Percentiles rank a stretch among this genome's conserved stretches.
These are phyloP conservation scores for Lepetodrilus schrolli DNA, from an alignment of 2,888 invertebrate genomes.

Conservation along the genomic window DNA sequence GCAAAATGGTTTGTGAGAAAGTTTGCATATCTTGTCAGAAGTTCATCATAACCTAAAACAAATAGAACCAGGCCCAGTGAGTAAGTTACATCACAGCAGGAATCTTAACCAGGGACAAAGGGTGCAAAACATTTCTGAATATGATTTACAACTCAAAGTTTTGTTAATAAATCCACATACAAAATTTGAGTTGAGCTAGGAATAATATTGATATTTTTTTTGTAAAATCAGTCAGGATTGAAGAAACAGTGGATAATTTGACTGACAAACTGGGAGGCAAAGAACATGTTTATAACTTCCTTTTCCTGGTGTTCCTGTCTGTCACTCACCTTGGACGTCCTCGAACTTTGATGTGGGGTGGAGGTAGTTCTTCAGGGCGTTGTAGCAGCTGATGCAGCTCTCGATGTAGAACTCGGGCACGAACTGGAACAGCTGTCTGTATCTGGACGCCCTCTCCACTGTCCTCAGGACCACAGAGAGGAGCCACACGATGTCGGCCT, in stretches of 20 bases:
- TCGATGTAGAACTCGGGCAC: slow-evolving; percentile 85
- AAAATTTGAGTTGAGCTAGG: too few species aligned
- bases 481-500: slow-evolving; percentile 80
- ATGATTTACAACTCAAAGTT: too few species aligned
- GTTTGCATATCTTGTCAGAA: slow-evolving; percentile 79
- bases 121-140: too few species aligned
- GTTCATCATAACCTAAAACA: slow-evolving; percentile 47
- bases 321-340: slow-evolving; percentile 76
- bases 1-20: slow-evolving; percentile 86
- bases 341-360: slow-evolving; percentile 81
- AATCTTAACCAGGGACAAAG: too few species aligned
- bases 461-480: slow-evolving; percentile 80
- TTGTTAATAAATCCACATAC: too few species aligned
- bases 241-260: neutral
- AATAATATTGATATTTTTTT: neutral
- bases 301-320: neutral
- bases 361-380: slow-evolving; percentile 81
- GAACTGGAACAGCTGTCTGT: slow-evolving; percentile 82
- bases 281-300: too few species aligned
- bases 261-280: neutral
- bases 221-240: too few species aligned
- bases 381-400: slow-evolving; percentile 81
- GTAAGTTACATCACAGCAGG: too few species aligned
- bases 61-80: too few species aligned
- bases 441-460: slow-evolving; percentile 79